These are phyloP conservation scores for Sisyra nigra DNA, from an alignment of 2,888 invertebrate genomes.

Conservation along the genomic window DNA sequence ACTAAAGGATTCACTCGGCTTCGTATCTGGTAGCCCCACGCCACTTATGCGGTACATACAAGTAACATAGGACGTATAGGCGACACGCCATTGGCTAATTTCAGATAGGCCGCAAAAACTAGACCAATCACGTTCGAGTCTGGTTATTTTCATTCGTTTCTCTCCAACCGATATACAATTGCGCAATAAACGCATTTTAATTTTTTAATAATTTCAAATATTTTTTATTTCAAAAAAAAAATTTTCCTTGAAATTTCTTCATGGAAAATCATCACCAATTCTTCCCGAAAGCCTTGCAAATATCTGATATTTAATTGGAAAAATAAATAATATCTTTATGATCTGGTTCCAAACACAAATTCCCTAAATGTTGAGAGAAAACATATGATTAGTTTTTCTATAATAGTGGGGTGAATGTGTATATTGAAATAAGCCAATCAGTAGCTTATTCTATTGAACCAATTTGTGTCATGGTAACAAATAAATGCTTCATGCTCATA, in stretches of 20 bases:
- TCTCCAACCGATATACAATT: constrained; percentile 28
- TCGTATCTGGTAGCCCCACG: constrained; percentile 45
- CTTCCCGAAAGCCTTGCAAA: neutral
- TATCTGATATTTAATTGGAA: neutral
- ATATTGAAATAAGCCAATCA: constrained; percentile 6
- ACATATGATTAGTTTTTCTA: constrained; percentile 3
- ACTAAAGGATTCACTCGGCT: constrained; percentile 37
- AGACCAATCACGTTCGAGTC: constrained; percentile 32
- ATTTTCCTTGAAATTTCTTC: neutral
- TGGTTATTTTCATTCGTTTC: constrained; percentile 34
- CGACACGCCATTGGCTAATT: constrained; percentile 32
- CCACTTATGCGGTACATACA: constrained; percentile 42
- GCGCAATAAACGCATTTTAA: constrained; percentile 19
- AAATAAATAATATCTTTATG: neutral
- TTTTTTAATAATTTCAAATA: neutral
- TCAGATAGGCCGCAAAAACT: constrained; percentile 41
- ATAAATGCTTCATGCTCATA: neutral
- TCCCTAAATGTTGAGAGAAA: constrained; percentile 6
- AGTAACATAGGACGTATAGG: constrained; percentile 26
- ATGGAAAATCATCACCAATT: neutral
- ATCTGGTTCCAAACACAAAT: constrained; percentile 4
- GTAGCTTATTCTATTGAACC: neutral
- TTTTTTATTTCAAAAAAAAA: neutral
- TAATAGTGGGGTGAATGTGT: constrained; percentile 1
- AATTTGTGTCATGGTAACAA: constrained; percentile 3